Conservation (phyloP, 2,797 vertebrate genomes). For the Aphelocoma californica region DNA sequence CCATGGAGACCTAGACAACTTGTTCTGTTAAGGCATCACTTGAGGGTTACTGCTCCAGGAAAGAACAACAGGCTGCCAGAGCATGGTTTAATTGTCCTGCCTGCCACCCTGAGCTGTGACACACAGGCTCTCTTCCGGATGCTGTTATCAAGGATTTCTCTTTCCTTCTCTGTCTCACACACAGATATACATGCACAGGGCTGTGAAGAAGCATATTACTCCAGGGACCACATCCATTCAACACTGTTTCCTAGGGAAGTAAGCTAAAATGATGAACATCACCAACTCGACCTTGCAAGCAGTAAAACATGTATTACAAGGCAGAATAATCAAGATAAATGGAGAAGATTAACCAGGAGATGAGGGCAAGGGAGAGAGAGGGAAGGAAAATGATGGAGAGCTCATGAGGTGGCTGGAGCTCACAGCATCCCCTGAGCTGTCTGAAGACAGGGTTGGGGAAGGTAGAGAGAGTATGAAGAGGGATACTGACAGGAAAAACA, state of each 20-base stretch:
- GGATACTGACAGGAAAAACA: neutral
- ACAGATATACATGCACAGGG: neutral
- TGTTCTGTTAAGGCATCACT: neutral
- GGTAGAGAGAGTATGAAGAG: neutral
- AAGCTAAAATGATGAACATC: constrained; percentile 41
- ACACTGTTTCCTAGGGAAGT: constrained; percentile 63
- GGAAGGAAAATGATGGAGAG: neutral
- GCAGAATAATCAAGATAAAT: constrained; percentile 49
- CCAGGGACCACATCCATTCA: neutral
- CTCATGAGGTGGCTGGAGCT: neutral
- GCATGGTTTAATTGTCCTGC: neutral
- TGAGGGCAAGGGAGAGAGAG: neutral
- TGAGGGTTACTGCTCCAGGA: neutral
- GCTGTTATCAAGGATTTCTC: neutral
- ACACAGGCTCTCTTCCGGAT: neutral
- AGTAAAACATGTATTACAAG: constrained; percentile 43
- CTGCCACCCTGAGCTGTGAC: neutral
- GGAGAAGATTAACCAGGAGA: constrained; percentile 41
- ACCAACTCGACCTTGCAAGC: neutral
- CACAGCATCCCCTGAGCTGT: neutral
- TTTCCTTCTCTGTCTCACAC: neutral
- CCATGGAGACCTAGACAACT: neutral
- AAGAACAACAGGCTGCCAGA: neutral
- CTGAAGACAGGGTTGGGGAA: neutral
- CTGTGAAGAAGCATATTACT: neutral